Evolutionary conservation across 2,113 vertebrate species (phyloP).

Genomic region (Oreochromis aureus): DNA sequence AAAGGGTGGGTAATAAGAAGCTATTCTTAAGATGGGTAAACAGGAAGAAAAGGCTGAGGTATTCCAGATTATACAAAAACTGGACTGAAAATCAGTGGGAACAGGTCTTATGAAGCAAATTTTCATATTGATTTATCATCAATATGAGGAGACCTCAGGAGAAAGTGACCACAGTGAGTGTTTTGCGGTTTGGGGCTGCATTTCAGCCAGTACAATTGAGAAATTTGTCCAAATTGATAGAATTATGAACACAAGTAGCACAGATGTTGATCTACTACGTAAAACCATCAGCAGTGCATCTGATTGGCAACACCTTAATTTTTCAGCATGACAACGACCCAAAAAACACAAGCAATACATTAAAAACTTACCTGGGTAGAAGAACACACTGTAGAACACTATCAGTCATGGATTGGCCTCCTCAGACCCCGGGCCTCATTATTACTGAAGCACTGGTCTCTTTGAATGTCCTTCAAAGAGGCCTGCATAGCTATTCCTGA

Average conservation of each 20-base stretch:
- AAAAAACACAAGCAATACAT: neutral
- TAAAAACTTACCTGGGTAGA: neutral
- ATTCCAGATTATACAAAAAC: neutral
- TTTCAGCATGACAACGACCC: neutral
- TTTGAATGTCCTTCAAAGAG: neutral
- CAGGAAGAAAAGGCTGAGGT: neutral
- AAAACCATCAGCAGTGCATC: neutral
- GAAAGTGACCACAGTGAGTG: neutral
- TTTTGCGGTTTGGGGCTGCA: neutral
- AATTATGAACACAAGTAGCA: neutral
- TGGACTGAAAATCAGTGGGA: neutral
- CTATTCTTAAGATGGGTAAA: neutral
- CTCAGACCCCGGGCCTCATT: neutral
- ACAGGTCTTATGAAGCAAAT: neutral
- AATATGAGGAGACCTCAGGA: neutral
- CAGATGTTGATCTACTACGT: neutral
- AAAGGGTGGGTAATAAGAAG: neutral
- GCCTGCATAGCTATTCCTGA: neutral
- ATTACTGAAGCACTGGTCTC: neutral
- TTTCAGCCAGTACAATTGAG: neutral
- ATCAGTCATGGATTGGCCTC: neutral
- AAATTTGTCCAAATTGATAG: neutral
- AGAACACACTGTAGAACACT: neutral
- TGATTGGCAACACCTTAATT: neutral
- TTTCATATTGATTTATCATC: neutral